These are phyloP conservation scores for Lasioglossum villosulum DNA, from an alignment of 2,888 invertebrate species.

Conservation along the genomic window DNA sequence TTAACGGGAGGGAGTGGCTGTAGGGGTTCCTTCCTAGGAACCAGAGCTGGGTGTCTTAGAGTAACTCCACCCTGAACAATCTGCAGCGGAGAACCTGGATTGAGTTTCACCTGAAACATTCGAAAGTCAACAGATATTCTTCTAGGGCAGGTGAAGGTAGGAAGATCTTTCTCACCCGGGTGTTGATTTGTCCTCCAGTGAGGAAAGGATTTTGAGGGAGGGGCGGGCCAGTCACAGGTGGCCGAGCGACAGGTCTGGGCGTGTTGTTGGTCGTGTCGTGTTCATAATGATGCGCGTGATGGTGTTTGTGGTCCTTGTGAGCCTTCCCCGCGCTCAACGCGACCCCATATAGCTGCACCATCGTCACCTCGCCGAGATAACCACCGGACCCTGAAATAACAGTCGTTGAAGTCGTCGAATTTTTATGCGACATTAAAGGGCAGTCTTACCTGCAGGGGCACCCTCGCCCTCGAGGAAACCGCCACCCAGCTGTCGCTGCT, in stretches of 20 bases:
- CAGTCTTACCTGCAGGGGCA: conserved; percentile 84
- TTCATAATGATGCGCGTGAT: conserved; percentile 92
- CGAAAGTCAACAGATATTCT: not conserved
- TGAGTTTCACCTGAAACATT: conserved; percentile 78
- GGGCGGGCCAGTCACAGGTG: conserved; percentile 86
- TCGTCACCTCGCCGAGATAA: conserved; percentile 91
- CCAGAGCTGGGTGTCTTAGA: conserved; percentile 78
- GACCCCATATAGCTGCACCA: conserved; percentile 92
- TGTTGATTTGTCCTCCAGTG: conserved; percentile 88
- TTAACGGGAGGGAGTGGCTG: conserved; percentile 78
- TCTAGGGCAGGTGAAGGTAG: not conserved
- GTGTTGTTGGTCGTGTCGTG: conserved; percentile 89
- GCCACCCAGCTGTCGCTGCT: conserved; percentile 87
- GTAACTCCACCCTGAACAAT: conserved; percentile 79
- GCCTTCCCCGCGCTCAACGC: conserved; percentile 94
- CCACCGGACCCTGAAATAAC: conserved; percentile 87
- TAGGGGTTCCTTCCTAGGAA: conserved; percentile 67
- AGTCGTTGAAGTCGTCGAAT: not conserved
- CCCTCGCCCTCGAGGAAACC: conserved; percentile 86
- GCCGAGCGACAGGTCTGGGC: conserved; percentile 86
- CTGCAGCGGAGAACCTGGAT: conserved; percentile 80
- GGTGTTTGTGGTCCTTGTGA: conserved; percentile 94
- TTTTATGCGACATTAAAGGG: not conserved
- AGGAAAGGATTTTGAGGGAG: conserved; percentile 86
- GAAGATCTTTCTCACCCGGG: conserved; percentile 81